These are phyloP conservation scores for Pollenia angustigena DNA, from an alignment of 2,888 invertebrate genomes.

Conservation along the genomic window DNA sequence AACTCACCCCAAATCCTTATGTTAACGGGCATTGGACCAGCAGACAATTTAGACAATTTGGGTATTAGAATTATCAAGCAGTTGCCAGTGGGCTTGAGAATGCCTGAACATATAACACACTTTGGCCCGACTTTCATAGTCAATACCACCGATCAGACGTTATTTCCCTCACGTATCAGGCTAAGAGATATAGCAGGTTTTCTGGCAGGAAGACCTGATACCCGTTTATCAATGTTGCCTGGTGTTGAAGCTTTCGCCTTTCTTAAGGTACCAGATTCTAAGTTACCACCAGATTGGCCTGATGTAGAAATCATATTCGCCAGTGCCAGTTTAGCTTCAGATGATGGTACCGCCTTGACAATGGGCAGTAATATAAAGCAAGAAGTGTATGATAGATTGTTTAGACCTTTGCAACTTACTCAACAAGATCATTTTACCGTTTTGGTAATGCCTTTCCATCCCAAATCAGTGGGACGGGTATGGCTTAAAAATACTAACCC, in stretches of 20 bases:
- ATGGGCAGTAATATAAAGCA: constrained; percentile 85
- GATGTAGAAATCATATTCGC: constrained; percentile 88
- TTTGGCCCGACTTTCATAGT: constrained; percentile 82
- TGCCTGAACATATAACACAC: constrained; percentile 85
- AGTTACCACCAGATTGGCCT: constrained; percentile 84
- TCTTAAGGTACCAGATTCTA: constrained; percentile 85
- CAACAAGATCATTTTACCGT: constrained; percentile 86
- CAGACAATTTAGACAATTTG: constrained; percentile 84
- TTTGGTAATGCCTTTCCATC: constrained; percentile 89
- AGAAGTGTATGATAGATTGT: constrained; percentile 84
- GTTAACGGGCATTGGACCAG: constrained; percentile 90
- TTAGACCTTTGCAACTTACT: constrained; percentile 84
- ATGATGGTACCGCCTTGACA: constrained; percentile 85
- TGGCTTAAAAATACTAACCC: constrained; percentile 89
- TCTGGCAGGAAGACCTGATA: constrained; percentile 86
- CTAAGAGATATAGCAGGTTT: constrained; percentile 82
- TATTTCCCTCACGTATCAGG: constrained; percentile 53
- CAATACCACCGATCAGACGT: constrained; percentile 79
- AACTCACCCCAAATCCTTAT: constrained; percentile 95
- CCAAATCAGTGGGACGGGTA: constrained; percentile 88
- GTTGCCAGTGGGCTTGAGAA: constrained; percentile 88
- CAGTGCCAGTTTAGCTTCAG: constrained; percentile 86
- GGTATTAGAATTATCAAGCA: constrained; percentile 86
- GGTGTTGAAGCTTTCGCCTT: constrained; percentile 87
- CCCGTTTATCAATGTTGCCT: constrained; percentile 86